Percentiles rank a stretch among this genome's conserved stretches.
phyloP scores from a whole-genome alignment of 2,888 invertebrate species.

The Polyommatus icarus region DNA sequence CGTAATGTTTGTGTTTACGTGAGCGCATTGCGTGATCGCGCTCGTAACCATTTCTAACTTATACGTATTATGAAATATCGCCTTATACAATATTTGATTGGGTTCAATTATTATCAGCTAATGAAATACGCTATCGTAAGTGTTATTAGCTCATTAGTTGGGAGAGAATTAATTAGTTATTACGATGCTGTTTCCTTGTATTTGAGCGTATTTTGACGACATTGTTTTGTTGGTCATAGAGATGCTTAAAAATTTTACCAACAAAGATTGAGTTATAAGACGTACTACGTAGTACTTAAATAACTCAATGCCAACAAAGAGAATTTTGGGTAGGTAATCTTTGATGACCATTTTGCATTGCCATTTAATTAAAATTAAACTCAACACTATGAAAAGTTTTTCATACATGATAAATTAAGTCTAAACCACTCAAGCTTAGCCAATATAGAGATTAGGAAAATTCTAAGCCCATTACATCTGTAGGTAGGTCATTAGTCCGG shows the following conservation, averaged over 20 bases:
- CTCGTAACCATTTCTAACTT: constrained; percentile 40
- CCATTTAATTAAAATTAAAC: too few species aligned
- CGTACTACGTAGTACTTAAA: too few species aligned
- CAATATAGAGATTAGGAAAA: too few species aligned
- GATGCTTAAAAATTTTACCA: neutral
- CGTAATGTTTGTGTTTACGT: constrained; percentile 48
- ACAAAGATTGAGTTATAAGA: too few species aligned
- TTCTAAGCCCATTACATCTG: too few species aligned
- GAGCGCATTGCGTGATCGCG: constrained; percentile 44
- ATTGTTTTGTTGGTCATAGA: neutral
- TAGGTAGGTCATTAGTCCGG: neutral
- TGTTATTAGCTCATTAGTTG: constrained; percentile 23
- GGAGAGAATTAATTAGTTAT: constrained; percentile 8
- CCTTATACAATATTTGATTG: constrained; percentile 34
- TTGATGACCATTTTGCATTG: too few species aligned
- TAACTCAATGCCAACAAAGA: neutral
- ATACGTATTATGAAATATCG: constrained; percentile 40
- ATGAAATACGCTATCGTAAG: constrained; percentile 26
- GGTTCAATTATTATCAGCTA: constrained; percentile 28
- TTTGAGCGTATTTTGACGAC: neutral
- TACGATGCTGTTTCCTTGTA: constrained; percentile 11
- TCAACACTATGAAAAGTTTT: too few species aligned
- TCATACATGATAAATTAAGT: too few species aligned
- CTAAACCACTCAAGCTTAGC: too few species aligned
- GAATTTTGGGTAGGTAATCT: too few species aligned